A percentile compares a stretch with the other conserved stretches of the same genome.
Conservation (phyloP, 2,888 invertebrate species). For the Watsonalla cultraria region DNA sequence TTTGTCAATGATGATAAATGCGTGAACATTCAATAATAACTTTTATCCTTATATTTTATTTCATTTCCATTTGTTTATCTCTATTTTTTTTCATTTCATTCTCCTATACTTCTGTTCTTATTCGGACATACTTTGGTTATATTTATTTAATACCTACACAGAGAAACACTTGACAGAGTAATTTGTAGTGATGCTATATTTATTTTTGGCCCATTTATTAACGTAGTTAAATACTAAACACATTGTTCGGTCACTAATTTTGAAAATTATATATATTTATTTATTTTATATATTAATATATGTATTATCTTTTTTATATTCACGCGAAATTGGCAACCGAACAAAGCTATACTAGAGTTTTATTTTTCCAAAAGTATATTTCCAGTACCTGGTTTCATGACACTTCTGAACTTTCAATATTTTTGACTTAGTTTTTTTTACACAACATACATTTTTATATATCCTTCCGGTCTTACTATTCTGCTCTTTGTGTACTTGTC, state of each 20-base stretch:
- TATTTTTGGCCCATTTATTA: constrained; percentile 66
- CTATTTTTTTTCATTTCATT: constrained; percentile 44
- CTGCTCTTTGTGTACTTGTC: constrained; percentile 17
- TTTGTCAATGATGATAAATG: constrained; percentile 42
- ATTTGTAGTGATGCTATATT: constrained; percentile 65
- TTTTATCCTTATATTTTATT: constrained; percentile 37
- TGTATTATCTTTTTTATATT: constrained; percentile 2
- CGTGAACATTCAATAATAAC: constrained; percentile 37
- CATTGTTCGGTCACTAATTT: constrained; percentile 67
- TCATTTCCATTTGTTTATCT: constrained; percentile 36
- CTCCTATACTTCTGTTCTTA: constrained; percentile 68
- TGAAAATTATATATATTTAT: constrained; percentile 5
- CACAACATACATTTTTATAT: constrained; percentile 25
- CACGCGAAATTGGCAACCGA: constrained; percentile 58
- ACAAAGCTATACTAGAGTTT: constrained; percentile 46
- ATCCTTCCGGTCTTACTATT: constrained; percentile 10
- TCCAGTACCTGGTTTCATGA: constrained; percentile 65
- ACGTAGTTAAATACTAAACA: constrained; percentile 44
- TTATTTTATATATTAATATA: constrained; percentile 5
- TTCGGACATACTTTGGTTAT: constrained; percentile 28
- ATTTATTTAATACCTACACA: constrained; percentile 66
- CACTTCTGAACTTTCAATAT: constrained; percentile 28
- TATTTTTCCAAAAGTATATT: constrained; percentile 53
- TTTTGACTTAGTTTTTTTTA: constrained; percentile 19
- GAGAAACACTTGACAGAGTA: constrained; percentile 77